Evolutionary conservation across 1,140 invertebrate species (phyloP), one percentile per base, ranked within the genome.

Genomic region (Pogonognathellus flavescens): DNA sequence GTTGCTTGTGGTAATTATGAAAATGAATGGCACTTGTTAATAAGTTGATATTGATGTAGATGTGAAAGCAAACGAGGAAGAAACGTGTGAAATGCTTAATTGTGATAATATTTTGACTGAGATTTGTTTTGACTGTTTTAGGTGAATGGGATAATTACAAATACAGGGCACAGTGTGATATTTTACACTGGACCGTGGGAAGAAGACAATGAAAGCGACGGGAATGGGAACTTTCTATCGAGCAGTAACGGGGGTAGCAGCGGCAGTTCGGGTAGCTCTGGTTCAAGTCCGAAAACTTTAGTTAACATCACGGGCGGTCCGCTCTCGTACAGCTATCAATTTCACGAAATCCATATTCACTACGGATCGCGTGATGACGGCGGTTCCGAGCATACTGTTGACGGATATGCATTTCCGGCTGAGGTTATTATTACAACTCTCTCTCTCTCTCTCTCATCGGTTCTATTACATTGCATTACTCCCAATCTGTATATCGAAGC

Each of bases 291-390:
- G 16, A 60, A 81, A 81, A 89, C 89, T 16, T 95, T 95, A 86
- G 94, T 97, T 20, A 97, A 97, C 91, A 97, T 99, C 88, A 96
- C 95, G n/a, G 96, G 97, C 13, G 98, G 98, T 0, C 98, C 98
- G 0, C 92, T 98, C 14, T 97, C 97, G 14, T 99, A 99, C 91
- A 93, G 95, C 70, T 99, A 98, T 90, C 95, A 97, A 90, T 97
- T 97, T 88, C 95, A 97, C 90, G 96, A 97, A 90, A 96, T 99
- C 89, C 97, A 97, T 90, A 96, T 98, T 89, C 97, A 99, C 91
- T 98, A 97, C 90, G 97, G 97, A 60, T 66, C 87, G 82, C 85
- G 88, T 66, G 95, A 97, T 89, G 94, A 94, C 89, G 93, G 94
- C 86, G 97, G 97, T 7, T 98, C 97, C 0, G 97, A 99, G 90